phyloP scores from a whole-genome alignment of 2,797 vertebrate species.

The Aselliscus stoliczkanus region DNA sequence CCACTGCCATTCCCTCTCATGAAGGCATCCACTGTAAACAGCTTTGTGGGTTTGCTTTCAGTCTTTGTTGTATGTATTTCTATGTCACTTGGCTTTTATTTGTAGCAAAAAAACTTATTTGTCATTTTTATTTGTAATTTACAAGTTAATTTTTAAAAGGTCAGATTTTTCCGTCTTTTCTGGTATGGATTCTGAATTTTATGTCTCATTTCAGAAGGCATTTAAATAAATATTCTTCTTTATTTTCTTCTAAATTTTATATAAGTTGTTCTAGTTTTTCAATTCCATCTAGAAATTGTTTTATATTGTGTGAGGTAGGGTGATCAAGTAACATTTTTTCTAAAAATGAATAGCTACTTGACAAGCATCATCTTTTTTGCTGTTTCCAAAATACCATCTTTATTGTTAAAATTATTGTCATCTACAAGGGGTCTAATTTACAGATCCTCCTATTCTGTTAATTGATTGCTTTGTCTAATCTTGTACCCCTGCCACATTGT shows the following conservation, averaged over 20 bases:
- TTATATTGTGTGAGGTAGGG: not conserved
- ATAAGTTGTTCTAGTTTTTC: not conserved
- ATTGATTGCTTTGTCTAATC: not conserved
- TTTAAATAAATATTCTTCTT: conserved; percentile 1
- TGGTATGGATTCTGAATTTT: not conserved
- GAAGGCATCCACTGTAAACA: not conserved
- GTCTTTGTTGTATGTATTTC: not conserved
- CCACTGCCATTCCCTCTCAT: not conserved
- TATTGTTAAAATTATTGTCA: conserved; percentile 37
- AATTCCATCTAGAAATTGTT: not conserved
- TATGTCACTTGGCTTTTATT: not conserved
- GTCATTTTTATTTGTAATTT: conserved; percentile 18
- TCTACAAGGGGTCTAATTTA: not conserved
- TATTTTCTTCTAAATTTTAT: not conserved
- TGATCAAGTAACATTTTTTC: not conserved
- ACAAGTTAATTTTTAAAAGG: not conserved
- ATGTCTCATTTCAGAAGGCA: not conserved
- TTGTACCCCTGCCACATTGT: not conserved
- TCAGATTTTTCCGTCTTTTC: not conserved
- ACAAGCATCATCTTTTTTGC: not conserved
- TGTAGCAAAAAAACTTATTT: not conserved
- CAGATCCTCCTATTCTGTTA: not conserved
- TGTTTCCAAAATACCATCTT: conserved; percentile 19
- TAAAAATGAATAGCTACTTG: not conserved
- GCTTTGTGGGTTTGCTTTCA: not conserved